Evolutionary conservation across 2,888 invertebrate genomes (phyloP).

Genomic region (Napeogenes inachia): DNA sequence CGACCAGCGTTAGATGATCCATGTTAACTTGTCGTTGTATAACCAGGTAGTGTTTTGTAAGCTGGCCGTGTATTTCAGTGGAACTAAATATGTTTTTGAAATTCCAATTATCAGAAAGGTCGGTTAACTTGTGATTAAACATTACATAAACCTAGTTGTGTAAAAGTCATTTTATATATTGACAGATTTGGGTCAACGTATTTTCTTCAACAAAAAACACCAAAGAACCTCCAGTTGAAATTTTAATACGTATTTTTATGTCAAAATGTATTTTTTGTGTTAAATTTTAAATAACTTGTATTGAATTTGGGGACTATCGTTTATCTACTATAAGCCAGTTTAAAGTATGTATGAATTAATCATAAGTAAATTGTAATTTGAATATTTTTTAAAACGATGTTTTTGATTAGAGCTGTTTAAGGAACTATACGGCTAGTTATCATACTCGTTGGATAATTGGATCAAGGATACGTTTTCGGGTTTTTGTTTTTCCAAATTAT

Average conservation of each 20-base stretch:
- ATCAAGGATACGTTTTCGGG: neutral
- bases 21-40: neutral
- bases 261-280: neutral
- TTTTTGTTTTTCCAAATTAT: neutral
- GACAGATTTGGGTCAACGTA: neutral
- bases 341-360: no score
- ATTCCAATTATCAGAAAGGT: constrained; percentile 6
- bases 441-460: neutral
- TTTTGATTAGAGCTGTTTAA: no score
- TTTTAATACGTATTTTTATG: no score
- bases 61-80: neutral
- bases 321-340: no score
- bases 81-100: constrained; percentile 7
- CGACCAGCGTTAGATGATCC: neutral
- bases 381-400: no score
- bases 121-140: constrained; percentile 2
- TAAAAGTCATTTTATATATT: neutral
- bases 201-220: neutral
- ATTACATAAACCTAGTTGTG: neutral
- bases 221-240: no score
- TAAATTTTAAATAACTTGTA: neutral
- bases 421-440: no score
- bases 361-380: no score
- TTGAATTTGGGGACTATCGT: no score
- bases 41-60: neutral